These are phyloP conservation scores for human (Homo sapiens) DNA, from an alignment of 2,113 vertebrate species.

Conservation along the genomic window GRCh38 chr18:46642501-46643000, in stretches of 20 bases:
- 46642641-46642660: background rate
- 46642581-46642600: background rate
- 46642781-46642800: background rate
- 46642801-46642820: background rate
- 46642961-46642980: background rate
- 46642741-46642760: background rate
- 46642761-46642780: background rate
- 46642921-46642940: background rate
- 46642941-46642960: background rate
- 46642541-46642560: constrained; percentile 82
- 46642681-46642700: background rate
- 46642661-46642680: too few species aligned
- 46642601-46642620: background rate
- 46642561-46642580: constrained; percentile 2
- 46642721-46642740: background rate
- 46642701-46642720: background rate
- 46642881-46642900: background rate
- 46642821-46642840: fast-evolving
- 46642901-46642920: fast-evolving
- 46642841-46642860: background rate
- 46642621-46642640: background rate
- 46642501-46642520: constrained; percentile 76
- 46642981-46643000: background rate
- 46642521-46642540: constrained; percentile 76
- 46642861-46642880: background rate